Conservation (phyloP, 2,113 vertebrate species). For the Chaetorhynchus papuensis region DNA sequence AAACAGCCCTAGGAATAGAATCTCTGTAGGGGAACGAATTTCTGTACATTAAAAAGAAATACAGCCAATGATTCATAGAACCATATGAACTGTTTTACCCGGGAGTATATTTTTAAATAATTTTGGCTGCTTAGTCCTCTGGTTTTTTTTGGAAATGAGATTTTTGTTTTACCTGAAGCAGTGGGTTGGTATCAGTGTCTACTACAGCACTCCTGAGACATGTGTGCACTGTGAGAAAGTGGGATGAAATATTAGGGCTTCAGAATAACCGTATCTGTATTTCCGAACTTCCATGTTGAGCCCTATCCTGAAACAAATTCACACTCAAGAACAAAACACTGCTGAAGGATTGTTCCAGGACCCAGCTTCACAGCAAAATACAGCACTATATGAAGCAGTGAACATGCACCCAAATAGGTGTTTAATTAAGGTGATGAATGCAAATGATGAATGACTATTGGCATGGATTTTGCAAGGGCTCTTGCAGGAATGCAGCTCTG, state of each 20-base stretch:
- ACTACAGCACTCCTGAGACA: background rate
- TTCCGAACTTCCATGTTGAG: background rate
- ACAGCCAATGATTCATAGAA: background rate
- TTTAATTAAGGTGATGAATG: slow-evolving; percentile 7
- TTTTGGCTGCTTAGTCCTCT: background rate
- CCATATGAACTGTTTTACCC: background rate
- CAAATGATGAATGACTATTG: background rate
- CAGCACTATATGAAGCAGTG: background rate
- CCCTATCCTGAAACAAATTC: background rate
- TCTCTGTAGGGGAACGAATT: background rate
- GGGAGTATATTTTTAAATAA: background rate
- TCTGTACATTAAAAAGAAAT: slow-evolving; percentile 7
- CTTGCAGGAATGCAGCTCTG: background rate
- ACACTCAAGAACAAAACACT: background rate
- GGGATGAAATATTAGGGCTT: background rate
- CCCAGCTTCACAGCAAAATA: background rate
- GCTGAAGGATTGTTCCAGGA: background rate
- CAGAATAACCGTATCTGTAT: background rate
- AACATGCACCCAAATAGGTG: background rate
- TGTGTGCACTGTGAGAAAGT: background rate
- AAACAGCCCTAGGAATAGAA: background rate
- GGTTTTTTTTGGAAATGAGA: background rate
- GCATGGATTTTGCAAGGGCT: background rate
- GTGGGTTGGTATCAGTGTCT: background rate
- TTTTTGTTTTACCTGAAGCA: slow-evolving; percentile 24